Conservation (phyloP, 2,113 vertebrate genomes). For the Macquaria australasica region DNA sequence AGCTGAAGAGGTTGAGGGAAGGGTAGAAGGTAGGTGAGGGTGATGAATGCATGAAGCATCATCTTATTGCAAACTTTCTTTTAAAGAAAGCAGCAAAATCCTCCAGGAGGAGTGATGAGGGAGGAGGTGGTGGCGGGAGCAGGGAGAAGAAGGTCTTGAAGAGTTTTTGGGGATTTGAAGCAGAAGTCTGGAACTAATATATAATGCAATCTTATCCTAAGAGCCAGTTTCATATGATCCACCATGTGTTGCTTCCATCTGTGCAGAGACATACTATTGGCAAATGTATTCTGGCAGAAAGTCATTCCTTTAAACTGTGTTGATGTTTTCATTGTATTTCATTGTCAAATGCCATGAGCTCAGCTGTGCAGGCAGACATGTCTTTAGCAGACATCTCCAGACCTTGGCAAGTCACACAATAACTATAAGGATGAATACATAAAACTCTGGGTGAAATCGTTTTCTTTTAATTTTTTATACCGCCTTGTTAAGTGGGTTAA, state of each 20-base stretch:
- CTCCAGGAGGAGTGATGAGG: not conserved
- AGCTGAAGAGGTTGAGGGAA: not conserved
- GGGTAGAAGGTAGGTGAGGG: not conserved
- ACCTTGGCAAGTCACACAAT: not conserved
- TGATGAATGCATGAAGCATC: not conserved
- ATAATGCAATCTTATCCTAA: not conserved
- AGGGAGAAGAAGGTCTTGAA: not conserved
- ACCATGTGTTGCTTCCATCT: not conserved
- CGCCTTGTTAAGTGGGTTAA: not conserved
- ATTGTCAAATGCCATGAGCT: not conserved
- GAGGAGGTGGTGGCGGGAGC: not conserved
- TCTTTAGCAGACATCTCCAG: not conserved
- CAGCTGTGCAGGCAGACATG: not conserved
- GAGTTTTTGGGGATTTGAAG: not conserved
- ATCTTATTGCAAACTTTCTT: not conserved
- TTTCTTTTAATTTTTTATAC: not conserved
- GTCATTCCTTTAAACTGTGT: not conserved
- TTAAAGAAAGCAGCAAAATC: not conserved
- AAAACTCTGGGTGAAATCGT: not conserved
- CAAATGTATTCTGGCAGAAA: not conserved
- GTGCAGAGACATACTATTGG: not conserved
- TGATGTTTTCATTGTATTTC: not conserved
- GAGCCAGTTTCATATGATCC: not conserved
- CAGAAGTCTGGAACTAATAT: not conserved
- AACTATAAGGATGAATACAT: not conserved